These are phyloP conservation scores for Abramis brama DNA, from an alignment of 2,113 vertebrate species.

Conservation along the genomic window DNA sequence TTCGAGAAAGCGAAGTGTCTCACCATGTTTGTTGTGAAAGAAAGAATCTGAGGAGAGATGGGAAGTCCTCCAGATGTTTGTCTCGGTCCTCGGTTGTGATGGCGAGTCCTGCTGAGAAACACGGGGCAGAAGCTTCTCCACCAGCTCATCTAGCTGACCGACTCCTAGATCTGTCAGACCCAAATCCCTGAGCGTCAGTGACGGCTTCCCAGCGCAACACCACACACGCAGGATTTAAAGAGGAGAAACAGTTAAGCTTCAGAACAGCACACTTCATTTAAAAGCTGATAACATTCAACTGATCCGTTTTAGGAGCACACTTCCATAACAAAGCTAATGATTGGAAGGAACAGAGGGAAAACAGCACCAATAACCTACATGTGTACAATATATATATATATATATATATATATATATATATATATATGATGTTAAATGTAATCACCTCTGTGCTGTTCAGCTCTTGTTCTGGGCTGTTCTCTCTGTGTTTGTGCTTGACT, in stretches of 20 bases:
- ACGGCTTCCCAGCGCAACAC: constrained; percentile 62
- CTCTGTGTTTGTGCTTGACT: constrained; percentile 75
- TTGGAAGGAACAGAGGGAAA: background rate
- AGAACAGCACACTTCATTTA: background rate
- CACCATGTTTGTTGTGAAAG: constrained; percentile 95
- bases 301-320: background rate
- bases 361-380: background rate
- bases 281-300: background rate
- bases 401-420: background rate
- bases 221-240: background rate
- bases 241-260: background rate
- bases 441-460: constrained; percentile 81
- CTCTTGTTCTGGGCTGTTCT: constrained; percentile 77
- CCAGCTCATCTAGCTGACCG: constrained; percentile 81
- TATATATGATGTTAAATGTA: too few species aligned
- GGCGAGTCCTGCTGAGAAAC: constrained; percentile 63
- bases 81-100: constrained; percentile 49
- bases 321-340: background rate
- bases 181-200: constrained; percentile 83
- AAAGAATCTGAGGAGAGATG: constrained; percentile 90
- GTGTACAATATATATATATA: background rate
- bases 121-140: constrained; percentile 80
- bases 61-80: constrained; percentile 82
- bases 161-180: constrained; percentile 87
- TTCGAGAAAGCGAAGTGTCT: constrained; percentile 7